phyloP scores from a whole-genome alignment of 2,797 vertebrate genomes.

The Cottoperca gobio region DNA sequence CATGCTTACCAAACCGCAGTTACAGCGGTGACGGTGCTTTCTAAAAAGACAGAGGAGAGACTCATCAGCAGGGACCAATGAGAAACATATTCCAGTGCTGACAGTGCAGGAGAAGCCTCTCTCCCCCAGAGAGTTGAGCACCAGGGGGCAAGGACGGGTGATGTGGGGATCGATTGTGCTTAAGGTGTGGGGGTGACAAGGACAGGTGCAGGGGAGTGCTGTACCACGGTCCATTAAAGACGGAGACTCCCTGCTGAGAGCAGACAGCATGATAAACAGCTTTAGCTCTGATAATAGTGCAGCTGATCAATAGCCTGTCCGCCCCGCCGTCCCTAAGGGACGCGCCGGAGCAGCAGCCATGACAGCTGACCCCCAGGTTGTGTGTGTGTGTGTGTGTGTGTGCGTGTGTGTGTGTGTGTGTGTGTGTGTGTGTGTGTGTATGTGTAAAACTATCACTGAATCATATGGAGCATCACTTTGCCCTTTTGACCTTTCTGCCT shows the following conservation, averaged over 20 bases:
- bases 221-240: conserved; percentile 82
- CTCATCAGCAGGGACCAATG: conserved; percentile 62
- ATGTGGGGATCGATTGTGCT: conserved; percentile 78
- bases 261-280: conserved; percentile 85
- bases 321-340: conserved; percentile 62
- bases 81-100: conserved; percentile 68
- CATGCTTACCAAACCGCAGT: conserved; percentile 42
- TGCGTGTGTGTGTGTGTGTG: conserved; percentile 3
- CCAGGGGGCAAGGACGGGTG: conserved; percentile 70
- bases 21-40: conserved; percentile 25
- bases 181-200: conserved; percentile 79
- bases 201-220: conserved; percentile 79
- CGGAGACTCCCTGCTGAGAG: conserved; percentile 74
- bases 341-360: conserved; percentile 60
- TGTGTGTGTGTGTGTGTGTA: neutral
- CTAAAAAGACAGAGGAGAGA: conserved; percentile 50
- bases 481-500: conserved; percentile 72
- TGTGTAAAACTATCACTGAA: conserved; percentile 66
- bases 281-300: conserved; percentile 84
- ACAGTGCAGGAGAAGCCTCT: conserved; percentile 60
- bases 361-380: conserved; percentile 72
- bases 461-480: conserved; percentile 65
- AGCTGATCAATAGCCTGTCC: conserved; percentile 86
- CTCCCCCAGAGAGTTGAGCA: conserved; percentile 52
- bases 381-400: conserved; percentile 33